phyloP scores from a whole-genome alignment of 2,113 vertebrate genomes.

The Corydoras maculifer region DNA sequence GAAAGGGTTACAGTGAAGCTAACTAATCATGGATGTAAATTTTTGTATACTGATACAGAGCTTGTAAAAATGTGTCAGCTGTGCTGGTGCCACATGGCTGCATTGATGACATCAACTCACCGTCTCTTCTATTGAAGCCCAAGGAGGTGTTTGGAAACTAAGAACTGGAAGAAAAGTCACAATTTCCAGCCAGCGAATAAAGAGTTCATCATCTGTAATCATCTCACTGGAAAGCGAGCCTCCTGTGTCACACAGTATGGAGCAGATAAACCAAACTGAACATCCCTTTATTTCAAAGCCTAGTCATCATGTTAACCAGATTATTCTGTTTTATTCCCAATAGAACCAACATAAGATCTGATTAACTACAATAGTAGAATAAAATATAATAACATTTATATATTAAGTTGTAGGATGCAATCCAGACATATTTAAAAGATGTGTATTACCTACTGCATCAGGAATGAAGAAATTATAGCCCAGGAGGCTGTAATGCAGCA shows the following conservation, averaged over 20 bases:
- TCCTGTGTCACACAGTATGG: conserved; percentile 55
- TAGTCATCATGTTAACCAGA: too few relatives aligned
- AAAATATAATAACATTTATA: too few relatives aligned
- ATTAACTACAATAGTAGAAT: too few relatives aligned
- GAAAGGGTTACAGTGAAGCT: too few relatives aligned
- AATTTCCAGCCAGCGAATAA: conserved; percentile 82
- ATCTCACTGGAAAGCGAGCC: conserved; percentile 65
- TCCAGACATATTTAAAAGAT: not conserved
- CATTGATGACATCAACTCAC: conserved; percentile 48
- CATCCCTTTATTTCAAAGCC: not conserved
- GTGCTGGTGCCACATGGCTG: not conserved
- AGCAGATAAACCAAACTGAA: not conserved
- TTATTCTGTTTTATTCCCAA: too few relatives aligned
- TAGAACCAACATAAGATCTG: too few relatives aligned
- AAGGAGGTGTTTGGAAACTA: conserved; percentile 77
- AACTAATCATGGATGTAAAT: too few relatives aligned
- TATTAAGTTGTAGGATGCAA: too few relatives aligned
- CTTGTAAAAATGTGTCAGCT: too few relatives aligned
- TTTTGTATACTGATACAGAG: too few relatives aligned
- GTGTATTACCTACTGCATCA: conserved; percentile 78
- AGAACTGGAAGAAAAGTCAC: conserved; percentile 81
- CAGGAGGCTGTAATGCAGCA: conserved; percentile 82
- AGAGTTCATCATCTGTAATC: conserved; percentile 72
- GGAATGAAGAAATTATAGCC: conserved; percentile 92
- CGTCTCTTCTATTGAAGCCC: conserved; percentile 72